These are phyloP conservation scores for Harpagus bidentatus DNA, from an alignment of 2,113 vertebrate genomes.

Conservation along the genomic window DNA sequence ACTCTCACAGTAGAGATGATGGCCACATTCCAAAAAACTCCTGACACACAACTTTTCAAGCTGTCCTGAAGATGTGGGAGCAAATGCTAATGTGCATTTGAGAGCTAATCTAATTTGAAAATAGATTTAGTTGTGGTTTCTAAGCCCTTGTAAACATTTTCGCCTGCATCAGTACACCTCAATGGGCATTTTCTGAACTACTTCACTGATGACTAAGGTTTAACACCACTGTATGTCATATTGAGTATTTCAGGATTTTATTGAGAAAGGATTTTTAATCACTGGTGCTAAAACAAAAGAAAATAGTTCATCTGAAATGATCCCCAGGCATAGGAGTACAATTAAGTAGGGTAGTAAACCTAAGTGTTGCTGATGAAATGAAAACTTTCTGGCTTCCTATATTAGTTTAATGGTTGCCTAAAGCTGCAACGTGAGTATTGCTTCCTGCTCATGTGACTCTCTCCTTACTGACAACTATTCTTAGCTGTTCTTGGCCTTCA, in stretches of 20 bases:
- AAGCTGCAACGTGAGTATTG: constrained; percentile 4
- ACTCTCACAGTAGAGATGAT: background rate
- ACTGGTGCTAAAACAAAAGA: background rate
- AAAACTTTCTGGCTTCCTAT: background rate
- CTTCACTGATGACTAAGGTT: background rate
- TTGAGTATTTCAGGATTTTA: background rate
- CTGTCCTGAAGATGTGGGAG: background rate
- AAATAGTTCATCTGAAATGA: background rate
- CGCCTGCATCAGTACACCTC: background rate
- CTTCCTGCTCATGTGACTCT: constrained; percentile 65
- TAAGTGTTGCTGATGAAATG: background rate
- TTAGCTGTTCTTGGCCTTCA: constrained; percentile 65
- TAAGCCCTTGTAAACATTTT: background rate
- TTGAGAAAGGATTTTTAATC: background rate
- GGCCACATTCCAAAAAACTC: background rate
- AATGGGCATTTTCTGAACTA: background rate
- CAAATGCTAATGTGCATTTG: background rate
- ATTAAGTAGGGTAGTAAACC: background rate
- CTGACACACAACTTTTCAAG: background rate
- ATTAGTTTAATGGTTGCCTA: background rate
- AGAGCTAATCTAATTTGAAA: background rate
- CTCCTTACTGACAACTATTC: constrained; percentile 64
- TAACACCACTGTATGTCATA: background rate
- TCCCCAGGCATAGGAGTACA: background rate
- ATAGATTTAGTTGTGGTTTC: background rate